A percentile compares a stretch with the other conserved stretches of the same genome.
Evolutionary conservation across 92 coral and sea anemone genomes (phyloP).

Genomic region (Paramuricea clavata): DNA sequence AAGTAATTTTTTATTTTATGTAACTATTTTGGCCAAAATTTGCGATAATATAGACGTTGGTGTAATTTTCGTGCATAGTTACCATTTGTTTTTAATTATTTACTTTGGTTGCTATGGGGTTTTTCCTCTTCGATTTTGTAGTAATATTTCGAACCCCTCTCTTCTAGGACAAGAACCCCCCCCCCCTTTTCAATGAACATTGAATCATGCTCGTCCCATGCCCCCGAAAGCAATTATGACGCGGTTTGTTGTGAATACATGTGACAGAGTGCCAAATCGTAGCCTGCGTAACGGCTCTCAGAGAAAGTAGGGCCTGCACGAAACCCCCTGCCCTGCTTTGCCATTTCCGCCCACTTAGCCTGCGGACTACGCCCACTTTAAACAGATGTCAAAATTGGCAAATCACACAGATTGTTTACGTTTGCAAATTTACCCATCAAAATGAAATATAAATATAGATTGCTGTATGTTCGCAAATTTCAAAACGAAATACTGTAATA

Average conservation of each 20-base stretch:
- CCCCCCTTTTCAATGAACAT: conserved; percentile 9
- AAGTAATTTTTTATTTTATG: not conserved
- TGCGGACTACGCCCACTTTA: too few relatives aligned
- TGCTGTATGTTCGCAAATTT: too few relatives aligned
- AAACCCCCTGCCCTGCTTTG: too few relatives aligned
- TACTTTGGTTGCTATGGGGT: conserved; percentile 33
- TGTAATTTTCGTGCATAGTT: not conserved
- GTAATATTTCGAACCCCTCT: not conserved
- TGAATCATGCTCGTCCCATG: conserved; percentile 22
- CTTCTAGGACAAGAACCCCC: not conserved
- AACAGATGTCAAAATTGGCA: too few relatives aligned
- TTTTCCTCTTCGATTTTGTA: conserved; percentile 1
- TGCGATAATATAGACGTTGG: conserved; percentile 7
- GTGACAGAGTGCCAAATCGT: too few relatives aligned
- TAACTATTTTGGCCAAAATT: not conserved
- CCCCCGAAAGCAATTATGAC: conserved; percentile 13
- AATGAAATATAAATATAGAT: too few relatives aligned
- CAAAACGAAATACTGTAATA: too few relatives aligned
- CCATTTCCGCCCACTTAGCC: too few relatives aligned
- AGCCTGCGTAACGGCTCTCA: too few relatives aligned
- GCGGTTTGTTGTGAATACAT: conserved; percentile 9
- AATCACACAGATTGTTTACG: too few relatives aligned
- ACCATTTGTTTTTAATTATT: not conserved
- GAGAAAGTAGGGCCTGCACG: too few relatives aligned
- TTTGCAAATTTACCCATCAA: too few relatives aligned